Evolutionary conservation across 1,140 invertebrate genomes (phyloP), one percentile per base, ranked within the genome.

Genomic region (Pseudomyrmex gracilis): DNA sequence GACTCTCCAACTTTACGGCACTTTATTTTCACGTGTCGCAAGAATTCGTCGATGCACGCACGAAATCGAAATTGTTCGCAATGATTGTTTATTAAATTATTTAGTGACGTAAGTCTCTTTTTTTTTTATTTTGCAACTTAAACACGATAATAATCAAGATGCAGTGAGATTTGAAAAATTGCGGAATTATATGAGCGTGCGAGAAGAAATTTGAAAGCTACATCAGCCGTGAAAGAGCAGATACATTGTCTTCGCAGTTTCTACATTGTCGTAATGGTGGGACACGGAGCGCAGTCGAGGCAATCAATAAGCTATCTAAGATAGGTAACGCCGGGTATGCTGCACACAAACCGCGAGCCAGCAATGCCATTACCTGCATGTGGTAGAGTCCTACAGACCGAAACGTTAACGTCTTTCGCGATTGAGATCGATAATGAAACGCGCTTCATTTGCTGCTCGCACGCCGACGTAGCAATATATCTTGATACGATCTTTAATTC

Each of bases 301-400:
- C 87, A 90, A 90, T 90, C 89, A 86, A 90, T 90, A 90, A 89
- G 83, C 88, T 85, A 90, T 90, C 89, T 90, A 89, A 88, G 88
- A 89, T 77, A 84, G 74, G 85, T 85, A 87, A 90, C 73, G 76
- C 88, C 45, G 82, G 68, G 67, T 34, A 34, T 60, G 82, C 57
- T 89, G 86, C 85, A 34, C 34, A 34, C 34, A 83, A 89, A 87
- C 87, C 89, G 70, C 89, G 80, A 87, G 82, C 77, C 89, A 86
- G 89, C 87, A 85, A 88, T 88, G 73, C 83, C 88, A 90, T 90
- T 90, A 90, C 71, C 84, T 64, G 57, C 73, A 64, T 76, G 53
- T 53, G 63, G 57, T 60, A 49, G 70, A 55, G 58, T 70, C 51
- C 17, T 34, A 73, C 43, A 53, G 57, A 71, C 83, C 49, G 57